Evolutionary conservation across 2,797 vertebrate genomes (phyloP), one percentile per base, ranked within the genome.

Genomic region (Sparus aurata): DNA sequence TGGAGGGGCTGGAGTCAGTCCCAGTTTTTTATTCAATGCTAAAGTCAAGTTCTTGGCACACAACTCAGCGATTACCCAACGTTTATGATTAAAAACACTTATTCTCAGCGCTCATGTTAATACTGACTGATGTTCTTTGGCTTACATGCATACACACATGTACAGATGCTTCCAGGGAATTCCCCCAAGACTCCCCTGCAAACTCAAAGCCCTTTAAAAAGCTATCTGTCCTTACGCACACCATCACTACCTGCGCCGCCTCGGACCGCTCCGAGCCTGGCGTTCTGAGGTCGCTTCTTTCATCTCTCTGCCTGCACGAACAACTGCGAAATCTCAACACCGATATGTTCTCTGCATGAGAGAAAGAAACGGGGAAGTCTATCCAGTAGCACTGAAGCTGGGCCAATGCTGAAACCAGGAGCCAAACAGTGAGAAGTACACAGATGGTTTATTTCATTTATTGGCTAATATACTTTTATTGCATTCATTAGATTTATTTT

Each of bases 361-460:
- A 38, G 60, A 59, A 46, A 9, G 27, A 38, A 79, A 15, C 10
- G 18, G 25, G 49, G 25, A 73, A 54, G 41, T 57, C 16, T 13
- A 15, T 67, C 43, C 50, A 5, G 57, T 34, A 52, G 65, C 68
- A 61, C 10, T 53, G 55, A 84, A 22, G 12, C 20, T 27, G 41
- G 20, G n/a, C 69, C 77, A 77, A 59, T 15, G 30, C 52, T 68
- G 25, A 53, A 54, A 62, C 45, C 59, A 58, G 17, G 34, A 78
- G 73, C 58, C 61, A 77, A 81, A 72, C 5, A 45, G 57, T 0
- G 0, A 72, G 80, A 65, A 65, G 11, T 16, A 54, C 68, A 78
- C 45, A 66, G 75, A 79, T 73, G 45, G n/a, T 74, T 87, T 70
- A 45, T 68, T 76, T 58, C 22, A 47, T 72, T 69, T 60, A 58